Evolutionary conservation across 1,140 invertebrate genomes (phyloP), one percentile per base, ranked within the genome.

Genomic region (Trichonephila inaurata): DNA sequence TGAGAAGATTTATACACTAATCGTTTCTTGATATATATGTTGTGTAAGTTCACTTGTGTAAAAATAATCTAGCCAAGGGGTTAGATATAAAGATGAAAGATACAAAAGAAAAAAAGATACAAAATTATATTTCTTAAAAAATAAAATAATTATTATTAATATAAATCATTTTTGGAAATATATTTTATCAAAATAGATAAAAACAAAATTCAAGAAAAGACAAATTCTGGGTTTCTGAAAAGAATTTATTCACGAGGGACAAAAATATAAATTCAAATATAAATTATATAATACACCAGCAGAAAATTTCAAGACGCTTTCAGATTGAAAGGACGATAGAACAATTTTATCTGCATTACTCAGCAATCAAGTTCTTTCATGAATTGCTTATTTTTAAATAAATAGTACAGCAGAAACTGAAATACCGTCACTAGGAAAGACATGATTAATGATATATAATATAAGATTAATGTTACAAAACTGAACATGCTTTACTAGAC

Each of bases 271-370:
- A 28, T 69, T 69, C 18, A 62, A 69, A 69, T 69, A 69, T 69
- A 77, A 77, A 77, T 77, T 77, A 77, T 77, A 77, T 77, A 77
- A 77, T 77, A 77, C 72, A 77, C 72, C 28, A 40, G 28, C 72
- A 18, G 72, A 77, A 69, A 77, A 77, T 77, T 33, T 18, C 28
- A 77, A 18, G 72, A 40, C 28, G 19, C 33, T 40, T 77, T 77
- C 72, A 77, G 28, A 77, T 77, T 40, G 24, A 77, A 77, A 77
- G 72, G 72, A 77, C 40, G 72, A 77, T 77, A 77, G 40, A 77
- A 77, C n/a, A 69, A 21, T 24, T 16, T 77, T 21, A 77, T 28
- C 28, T 33, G 12, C 18, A 64, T 64, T 64, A 64, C 72, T 33
- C 28, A 77, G 28, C 28, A 72, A 24, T 77, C 16, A 19, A 77